phyloP scores from a whole-genome alignment of 2,888 invertebrate genomes.

The Elysia crispata region DNA sequence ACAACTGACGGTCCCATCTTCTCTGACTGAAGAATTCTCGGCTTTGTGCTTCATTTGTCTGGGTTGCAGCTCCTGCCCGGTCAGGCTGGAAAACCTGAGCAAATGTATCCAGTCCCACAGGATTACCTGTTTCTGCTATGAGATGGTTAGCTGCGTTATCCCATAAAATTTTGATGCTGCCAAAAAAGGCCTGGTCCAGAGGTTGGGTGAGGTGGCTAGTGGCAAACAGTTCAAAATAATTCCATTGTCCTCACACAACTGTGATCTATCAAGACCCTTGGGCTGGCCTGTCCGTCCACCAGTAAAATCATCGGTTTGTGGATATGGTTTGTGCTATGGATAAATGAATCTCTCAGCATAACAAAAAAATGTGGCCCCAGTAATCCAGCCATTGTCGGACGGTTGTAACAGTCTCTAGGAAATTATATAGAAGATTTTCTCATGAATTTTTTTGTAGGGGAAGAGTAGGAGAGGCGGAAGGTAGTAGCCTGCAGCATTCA shows the following conservation, averaged over 20 bases:
- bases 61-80: conserved; percentile 46
- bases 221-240: conserved; percentile 52
- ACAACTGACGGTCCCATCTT: background rate
- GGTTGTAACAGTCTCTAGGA: background rate
- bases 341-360: background rate
- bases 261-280: conserved; percentile 3
- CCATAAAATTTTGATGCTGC: conserved; percentile 50
- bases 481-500: background rate
- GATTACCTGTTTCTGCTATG: conserved; percentile 43
- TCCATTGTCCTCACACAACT: conserved; percentile 44
- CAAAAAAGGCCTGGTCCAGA: conserved; percentile 51
- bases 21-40: background rate
- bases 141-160: conserved; percentile 45
- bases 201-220: conserved; percentile 53
- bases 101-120: conserved; percentile 50
- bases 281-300: background rate
- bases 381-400: conserved; percentile 30
- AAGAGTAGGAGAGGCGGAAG: background rate
- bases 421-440: background rate
- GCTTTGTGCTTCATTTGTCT: background rate
- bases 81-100: conserved; percentile 48
- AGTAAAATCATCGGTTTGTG: background rate
- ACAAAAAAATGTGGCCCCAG: background rate
- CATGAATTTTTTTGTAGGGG: background rate
- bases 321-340: background rate